Evolutionary conservation across 2,888 invertebrate genomes (phyloP).

Genomic region (Tryphoninae sp.): DNA sequence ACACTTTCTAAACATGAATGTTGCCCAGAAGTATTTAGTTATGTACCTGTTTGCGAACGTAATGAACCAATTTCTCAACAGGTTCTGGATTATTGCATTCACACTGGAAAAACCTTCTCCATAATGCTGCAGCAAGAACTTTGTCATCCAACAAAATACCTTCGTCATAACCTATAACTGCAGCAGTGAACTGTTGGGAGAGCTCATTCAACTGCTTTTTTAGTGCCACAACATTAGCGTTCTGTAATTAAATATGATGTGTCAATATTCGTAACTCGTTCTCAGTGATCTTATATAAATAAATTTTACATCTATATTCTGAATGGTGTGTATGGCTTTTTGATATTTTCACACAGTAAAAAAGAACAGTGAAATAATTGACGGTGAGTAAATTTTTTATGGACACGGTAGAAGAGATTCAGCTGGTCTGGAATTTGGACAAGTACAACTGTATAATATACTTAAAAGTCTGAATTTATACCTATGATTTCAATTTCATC

Average conservation of each 20-base stretch:
- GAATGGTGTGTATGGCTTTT: too few relatives aligned
- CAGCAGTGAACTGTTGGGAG: constrained; percentile 92
- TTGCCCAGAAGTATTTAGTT: constrained; percentile 18
- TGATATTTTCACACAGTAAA: too few relatives aligned
- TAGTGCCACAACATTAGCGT: constrained; percentile 84
- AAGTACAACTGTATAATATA: neutral
- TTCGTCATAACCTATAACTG: constrained; percentile 93
- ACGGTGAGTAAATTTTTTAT: too few relatives aligned
- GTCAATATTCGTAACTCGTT: too few relatives aligned
- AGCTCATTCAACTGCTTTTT: constrained; percentile 86
- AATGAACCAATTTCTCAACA: constrained; percentile 88
- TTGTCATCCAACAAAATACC: constrained; percentile 90
- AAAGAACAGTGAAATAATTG: too few relatives aligned
- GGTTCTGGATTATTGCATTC: constrained; percentile 85
- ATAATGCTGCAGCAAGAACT: constrained; percentile 90
- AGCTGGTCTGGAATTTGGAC: neutral
- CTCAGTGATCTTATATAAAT: too few relatives aligned
- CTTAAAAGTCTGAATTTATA: neutral
- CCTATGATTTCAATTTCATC: too few relatives aligned
- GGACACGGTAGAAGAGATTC: too few relatives aligned
- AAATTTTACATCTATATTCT: too few relatives aligned
- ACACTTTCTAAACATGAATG: neutral
- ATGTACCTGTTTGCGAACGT: constrained; percentile 89
- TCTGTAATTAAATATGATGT: constrained; percentile 81
- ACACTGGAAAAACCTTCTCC: constrained; percentile 91